Evolutionary conservation across 2,797 vertebrate species (phyloP).

Genomic region (Amniataba percoides): DNA sequence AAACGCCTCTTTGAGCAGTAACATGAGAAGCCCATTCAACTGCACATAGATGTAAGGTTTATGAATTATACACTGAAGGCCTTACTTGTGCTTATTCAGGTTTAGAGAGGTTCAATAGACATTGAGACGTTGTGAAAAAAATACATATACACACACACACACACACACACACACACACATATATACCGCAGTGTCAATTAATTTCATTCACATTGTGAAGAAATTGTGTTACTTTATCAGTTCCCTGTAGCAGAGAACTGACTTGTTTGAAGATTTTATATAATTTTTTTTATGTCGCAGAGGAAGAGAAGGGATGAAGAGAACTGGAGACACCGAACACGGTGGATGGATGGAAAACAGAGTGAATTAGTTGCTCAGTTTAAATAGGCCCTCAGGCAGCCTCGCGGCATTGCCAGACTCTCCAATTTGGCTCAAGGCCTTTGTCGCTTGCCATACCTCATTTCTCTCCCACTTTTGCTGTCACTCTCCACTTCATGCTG

Average conservation of each 20-base stretch:
- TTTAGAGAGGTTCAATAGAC: too few species aligned
- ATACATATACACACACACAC: neutral
- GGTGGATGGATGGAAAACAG: constrained; percentile 41
- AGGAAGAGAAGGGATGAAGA: neutral
- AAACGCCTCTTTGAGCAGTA: neutral
- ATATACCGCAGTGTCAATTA: neutral
- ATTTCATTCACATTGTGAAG: neutral
- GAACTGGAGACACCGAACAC: neutral
- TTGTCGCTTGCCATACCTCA: constrained; percentile 42
- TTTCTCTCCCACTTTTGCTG: constrained; percentile 15
- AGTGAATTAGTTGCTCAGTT: constrained; percentile 43
- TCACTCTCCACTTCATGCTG: constrained; percentile 8
- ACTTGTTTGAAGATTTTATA: constrained; percentile 34
- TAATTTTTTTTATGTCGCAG: neutral
- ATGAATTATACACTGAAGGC: constrained; percentile 2
- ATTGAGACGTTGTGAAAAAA: neutral
- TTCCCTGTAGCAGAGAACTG: constrained; percentile 2
- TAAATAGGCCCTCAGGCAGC: constrained; percentile 47
- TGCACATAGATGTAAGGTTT: neutral
- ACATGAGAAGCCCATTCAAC: neutral
- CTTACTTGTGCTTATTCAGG: neutral
- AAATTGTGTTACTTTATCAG: neutral
- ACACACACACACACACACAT: neutral
- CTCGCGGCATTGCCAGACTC: constrained; percentile 29
- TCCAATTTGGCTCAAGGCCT: constrained; percentile 54